Evolutionary conservation across 2,888 invertebrate genomes (phyloP), one percentile per base, ranked within the genome.

Genomic region (Polia nebulosa): DNA sequence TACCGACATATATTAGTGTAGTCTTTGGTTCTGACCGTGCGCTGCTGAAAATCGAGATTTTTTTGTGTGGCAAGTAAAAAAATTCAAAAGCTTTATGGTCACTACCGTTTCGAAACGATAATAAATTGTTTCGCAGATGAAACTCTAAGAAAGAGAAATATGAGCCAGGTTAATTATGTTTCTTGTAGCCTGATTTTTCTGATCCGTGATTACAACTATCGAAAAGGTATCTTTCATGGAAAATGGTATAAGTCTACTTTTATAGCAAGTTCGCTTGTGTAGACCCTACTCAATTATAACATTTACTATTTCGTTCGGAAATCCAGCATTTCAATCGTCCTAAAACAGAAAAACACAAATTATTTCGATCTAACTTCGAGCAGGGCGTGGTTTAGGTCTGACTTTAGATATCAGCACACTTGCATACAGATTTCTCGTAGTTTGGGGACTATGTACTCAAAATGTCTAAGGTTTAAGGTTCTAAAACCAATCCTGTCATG

Each of bases 231-330:
- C 17, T 49, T 4, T 17, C 4, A 1, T 0, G 4, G 11, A n/a
- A 9, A 49, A 27, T 9, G 3, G 3, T 11, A n/a, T 20, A 22
- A 45, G 3, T 5, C 13, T 4, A 22, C 5, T 45, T 44, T 29
- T 17, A 7, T 3, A 27, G 17, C 9, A 5, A 29, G 5, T 22
- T n/a, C 3, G 7, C 22, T 17, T 20, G 29, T 65, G 17, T 13
- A 47, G 3, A 39, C 1, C n/a, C 6, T 32, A 6, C 29, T 32
- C 22, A 22, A 34, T 8, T 29, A 27, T 32, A 36, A 47, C 70
- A 41, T 29, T 34, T 34, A 41, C n/a, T 45, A 27, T 44, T 61
- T 76, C 77, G 77, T 70, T 36, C 17, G 58, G 62, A 62, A 74
- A 77, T n/a, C 17, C 44, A 17, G 6, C 11, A 8, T 41, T 59